Conservation (phyloP, 2,888 invertebrate species). For the Encarsia formosa region DNA sequence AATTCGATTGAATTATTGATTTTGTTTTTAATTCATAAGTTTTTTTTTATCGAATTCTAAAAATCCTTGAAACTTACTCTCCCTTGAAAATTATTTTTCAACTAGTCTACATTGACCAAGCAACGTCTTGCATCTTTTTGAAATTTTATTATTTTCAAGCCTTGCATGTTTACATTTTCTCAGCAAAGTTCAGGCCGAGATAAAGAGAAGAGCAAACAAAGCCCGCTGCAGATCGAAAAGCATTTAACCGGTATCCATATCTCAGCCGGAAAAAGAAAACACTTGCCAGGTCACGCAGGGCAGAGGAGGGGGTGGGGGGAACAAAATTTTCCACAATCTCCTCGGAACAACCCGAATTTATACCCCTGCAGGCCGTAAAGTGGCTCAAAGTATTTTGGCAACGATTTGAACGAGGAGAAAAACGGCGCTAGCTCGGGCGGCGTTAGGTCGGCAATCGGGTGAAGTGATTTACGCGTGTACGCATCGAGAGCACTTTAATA, state of each 20-base stretch:
- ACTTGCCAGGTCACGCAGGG: not conserved
- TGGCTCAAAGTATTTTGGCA: conserved; percentile 22
- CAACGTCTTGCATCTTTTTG: no score
- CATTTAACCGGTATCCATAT: conserved; percentile 10
- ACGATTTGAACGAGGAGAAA: not conserved
- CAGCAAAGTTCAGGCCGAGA: not conserved
- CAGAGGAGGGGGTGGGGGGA: no score
- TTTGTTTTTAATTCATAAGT: no score
- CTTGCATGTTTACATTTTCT: no score
- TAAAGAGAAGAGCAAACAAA: not conserved
- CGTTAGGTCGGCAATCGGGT: not conserved
- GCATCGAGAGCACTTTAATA: conserved; percentile 38
- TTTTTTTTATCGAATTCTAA: no score
- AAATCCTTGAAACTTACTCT: no score
- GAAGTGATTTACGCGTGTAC: not conserved
- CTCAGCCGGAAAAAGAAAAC: not conserved
- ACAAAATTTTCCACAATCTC: no score
- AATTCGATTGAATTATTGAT: no score
- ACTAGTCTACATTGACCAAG: no score
- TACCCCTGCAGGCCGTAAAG: conserved; percentile 3
- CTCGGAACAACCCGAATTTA: no score
- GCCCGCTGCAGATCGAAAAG: not conserved
- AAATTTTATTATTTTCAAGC: no score
- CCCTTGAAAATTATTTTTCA: no score
- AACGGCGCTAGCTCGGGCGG: not conserved